Evolutionary conservation across 2,797 vertebrate genomes (phyloP).

Genomic region (Chiloscyllium punctatum): DNA sequence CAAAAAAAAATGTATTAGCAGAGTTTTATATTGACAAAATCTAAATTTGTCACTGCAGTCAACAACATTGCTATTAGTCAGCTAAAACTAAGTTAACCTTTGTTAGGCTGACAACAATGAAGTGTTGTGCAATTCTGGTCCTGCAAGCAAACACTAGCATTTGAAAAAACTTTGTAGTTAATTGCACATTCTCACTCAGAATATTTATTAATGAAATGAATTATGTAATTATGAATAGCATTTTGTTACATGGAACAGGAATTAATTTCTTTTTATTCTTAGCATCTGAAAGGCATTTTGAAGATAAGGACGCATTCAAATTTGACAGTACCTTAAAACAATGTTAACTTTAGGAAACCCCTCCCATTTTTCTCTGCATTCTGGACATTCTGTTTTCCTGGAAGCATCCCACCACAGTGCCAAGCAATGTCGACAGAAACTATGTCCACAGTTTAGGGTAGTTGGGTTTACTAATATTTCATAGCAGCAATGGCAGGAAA

Average conservation of each 20-base stretch:
- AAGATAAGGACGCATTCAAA: not conserved
- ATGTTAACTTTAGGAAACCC: conserved; percentile 92
- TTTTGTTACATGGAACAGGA: not conserved
- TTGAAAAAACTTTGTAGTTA: not conserved
- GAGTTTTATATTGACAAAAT: no score
- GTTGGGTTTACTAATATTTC: conserved; percentile 87
- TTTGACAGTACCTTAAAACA: conserved; percentile 71
- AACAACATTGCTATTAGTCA: not conserved
- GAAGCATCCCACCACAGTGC: conserved; percentile 83
- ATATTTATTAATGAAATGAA: not conserved
- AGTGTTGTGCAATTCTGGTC: not conserved
- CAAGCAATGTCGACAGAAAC: conserved; percentile 89
- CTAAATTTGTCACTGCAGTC: not conserved
- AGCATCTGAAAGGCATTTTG: not conserved
- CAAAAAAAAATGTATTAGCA: not conserved
- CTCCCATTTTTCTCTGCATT: conserved; percentile 86
- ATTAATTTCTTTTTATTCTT: not conserved
- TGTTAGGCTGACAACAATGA: not conserved
- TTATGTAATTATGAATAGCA: not conserved
- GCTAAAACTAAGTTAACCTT: not conserved
- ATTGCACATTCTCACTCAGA: not conserved
- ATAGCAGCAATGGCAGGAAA: conserved; percentile 90
- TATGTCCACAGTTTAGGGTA: conserved; percentile 90
- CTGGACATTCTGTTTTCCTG: conserved; percentile 82
- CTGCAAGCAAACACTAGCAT: not conserved